Percentiles rank a stretch among this genome's conserved stretches.
These are phyloP conservation scores for Boulengeromyrus knoepffleri DNA, from an alignment of 2,113 vertebrate species.

Conservation along the genomic window DNA sequence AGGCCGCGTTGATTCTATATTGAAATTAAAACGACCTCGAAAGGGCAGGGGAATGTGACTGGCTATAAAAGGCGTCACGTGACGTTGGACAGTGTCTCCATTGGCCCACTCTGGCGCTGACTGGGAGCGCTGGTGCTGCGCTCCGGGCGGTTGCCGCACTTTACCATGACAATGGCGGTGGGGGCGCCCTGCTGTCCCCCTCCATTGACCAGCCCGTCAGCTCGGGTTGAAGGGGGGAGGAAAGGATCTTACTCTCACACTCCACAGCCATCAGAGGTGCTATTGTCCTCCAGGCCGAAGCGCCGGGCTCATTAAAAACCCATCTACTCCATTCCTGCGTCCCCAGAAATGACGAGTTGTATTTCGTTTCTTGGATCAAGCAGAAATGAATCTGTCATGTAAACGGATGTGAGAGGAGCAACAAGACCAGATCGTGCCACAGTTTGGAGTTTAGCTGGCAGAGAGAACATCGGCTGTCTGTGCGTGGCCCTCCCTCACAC, in stretches of 20 bases:
- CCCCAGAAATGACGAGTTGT: neutral
- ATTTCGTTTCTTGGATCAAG: neutral
- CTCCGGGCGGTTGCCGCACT: neutral
- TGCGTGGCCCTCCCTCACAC: neutral
- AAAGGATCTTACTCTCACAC: neutral
- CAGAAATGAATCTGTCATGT: neutral
- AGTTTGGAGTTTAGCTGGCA: neutral
- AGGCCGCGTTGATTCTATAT: neutral
- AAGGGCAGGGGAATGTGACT: neutral
- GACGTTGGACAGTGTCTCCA: neutral
- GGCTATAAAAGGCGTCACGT: neutral
- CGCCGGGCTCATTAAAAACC: neutral
- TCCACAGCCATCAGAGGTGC: neutral
- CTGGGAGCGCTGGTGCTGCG: neutral
- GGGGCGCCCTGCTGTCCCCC: neutral
- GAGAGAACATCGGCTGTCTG: neutral
- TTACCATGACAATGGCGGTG: conserved; percentile 23
- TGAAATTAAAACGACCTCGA: neutral
- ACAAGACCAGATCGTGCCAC: neutral
- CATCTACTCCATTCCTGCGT: neutral
- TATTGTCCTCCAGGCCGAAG: neutral
- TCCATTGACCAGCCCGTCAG: neutral
- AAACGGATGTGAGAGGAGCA: neutral
- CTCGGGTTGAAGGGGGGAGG: neutral
- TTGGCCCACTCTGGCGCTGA: neutral